Conservation (phyloP, 2,888 invertebrate genomes). For the Acronicta psi region DNA sequence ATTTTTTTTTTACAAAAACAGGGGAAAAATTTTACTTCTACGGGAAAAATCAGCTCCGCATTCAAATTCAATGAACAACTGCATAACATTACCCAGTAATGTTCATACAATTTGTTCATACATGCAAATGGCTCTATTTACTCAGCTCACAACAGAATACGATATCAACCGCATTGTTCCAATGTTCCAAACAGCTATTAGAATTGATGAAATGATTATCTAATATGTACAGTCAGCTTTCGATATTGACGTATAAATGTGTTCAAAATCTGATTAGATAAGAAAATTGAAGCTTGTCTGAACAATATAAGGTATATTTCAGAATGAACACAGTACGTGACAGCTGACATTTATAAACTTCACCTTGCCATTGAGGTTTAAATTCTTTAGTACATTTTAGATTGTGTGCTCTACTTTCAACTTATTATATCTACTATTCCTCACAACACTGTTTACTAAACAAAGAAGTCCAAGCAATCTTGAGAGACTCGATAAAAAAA, state of each 20-base stretch:
- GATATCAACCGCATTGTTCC: background rate
- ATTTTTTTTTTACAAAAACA: no score
- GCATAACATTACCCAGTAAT: background rate
- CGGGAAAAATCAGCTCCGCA: background rate
- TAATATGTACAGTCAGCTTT: no score
- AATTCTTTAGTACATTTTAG: no score
- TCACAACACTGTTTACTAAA: background rate
- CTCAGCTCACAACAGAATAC: background rate
- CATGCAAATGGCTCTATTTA: conserved; percentile 13
- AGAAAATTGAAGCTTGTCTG: no score
- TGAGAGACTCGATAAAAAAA: conserved; percentile 4
- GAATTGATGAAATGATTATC: background rate
- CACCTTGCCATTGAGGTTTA: no score
- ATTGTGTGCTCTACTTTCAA: no score
- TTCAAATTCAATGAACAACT: background rate
- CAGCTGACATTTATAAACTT: no score
- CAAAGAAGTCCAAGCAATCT: background rate
- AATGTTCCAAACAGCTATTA: background rate
- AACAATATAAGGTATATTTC: no score
- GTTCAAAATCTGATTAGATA: no score
- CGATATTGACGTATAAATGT: no score
- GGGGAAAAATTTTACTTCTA: no score
- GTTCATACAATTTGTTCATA: conserved; percentile 4
- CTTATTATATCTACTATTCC: background rate
- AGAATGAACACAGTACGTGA: no score